phyloP scores from a whole-genome alignment of 2,113 vertebrate species.

The Tinamus guttatus region DNA sequence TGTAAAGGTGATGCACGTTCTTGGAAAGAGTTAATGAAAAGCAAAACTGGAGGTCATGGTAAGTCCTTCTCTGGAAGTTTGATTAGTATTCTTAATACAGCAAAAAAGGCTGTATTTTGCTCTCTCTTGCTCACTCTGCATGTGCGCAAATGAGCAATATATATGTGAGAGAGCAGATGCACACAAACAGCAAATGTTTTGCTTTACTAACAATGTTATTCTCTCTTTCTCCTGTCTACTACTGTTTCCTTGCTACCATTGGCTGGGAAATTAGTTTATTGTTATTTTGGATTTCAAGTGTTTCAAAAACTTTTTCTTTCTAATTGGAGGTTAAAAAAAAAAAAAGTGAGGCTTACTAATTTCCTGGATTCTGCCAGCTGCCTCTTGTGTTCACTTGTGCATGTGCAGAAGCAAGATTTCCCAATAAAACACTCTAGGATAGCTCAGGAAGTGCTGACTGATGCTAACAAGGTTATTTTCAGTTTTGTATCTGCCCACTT shows the following conservation, averaged over 20 bases:
- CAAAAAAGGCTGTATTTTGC: accelerated
- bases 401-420: background rate
- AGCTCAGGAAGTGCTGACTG: background rate
- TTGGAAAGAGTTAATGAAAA: background rate
- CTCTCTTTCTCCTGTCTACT: background rate
- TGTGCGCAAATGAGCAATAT: background rate
- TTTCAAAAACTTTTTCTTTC: background rate
- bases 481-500: background rate
- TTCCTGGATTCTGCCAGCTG: background rate
- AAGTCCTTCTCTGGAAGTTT: background rate
- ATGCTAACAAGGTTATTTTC: background rate
- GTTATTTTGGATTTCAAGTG: background rate
- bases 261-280: background rate
- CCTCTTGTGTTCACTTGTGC: background rate
- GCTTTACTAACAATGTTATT: background rate
- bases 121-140: background rate
- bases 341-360: background rate
- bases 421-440: background rate
- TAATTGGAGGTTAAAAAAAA: background rate
- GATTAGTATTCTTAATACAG: background rate
- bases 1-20: background rate
- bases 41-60: background rate
- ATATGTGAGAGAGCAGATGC: background rate
- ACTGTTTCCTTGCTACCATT: background rate
- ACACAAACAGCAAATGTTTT: background rate